A percentile compares a stretch with the other conserved stretches of the same genome.
Evolutionary conservation across 2,888 invertebrate genomes (phyloP).

Genomic region (Zygothrica quintamaculata): DNA sequence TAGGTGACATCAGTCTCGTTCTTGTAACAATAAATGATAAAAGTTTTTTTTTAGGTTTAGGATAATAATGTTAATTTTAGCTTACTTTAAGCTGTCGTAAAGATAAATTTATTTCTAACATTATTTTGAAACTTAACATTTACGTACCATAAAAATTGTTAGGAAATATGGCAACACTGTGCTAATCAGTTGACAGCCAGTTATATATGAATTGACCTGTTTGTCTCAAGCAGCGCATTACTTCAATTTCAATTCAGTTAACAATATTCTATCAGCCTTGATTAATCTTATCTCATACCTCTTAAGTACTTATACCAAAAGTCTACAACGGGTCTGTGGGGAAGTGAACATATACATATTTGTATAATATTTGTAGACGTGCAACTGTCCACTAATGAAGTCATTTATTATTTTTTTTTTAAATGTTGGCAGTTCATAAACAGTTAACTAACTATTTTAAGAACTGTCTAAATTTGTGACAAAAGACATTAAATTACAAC

Average conservation of each 20-base stretch:
- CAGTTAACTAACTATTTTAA: conserved; percentile 16
- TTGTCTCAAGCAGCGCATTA: background rate
- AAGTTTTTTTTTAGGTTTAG: no score
- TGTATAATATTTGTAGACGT: background rate
- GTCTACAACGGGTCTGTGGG: conserved; percentile 12
- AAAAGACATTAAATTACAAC: conserved; percentile 5
- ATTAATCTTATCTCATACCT: conserved; percentile 10
- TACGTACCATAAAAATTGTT: no score
- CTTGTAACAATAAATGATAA: no score
- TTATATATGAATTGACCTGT: background rate
- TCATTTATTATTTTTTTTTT: conserved; percentile 11
- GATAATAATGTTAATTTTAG: no score
- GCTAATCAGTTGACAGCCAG: background rate
- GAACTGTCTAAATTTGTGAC: conserved; percentile 5
- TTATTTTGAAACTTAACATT: no score
- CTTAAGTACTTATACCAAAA: background rate
- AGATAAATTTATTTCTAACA: no score
- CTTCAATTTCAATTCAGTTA: no score
- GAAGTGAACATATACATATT: background rate
- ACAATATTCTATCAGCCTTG: conserved; percentile 18
- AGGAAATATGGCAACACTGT: no score
- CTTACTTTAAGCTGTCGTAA: no score
- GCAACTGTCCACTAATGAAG: conserved; percentile 15
- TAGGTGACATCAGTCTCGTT: conserved; percentile 11
- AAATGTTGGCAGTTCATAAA: conserved; percentile 17